Percentiles rank a stretch among this genome's conserved stretches.
phyloP scores from a whole-genome alignment of 2,888 invertebrate species.

The Drosophila diplacantha region DNA sequence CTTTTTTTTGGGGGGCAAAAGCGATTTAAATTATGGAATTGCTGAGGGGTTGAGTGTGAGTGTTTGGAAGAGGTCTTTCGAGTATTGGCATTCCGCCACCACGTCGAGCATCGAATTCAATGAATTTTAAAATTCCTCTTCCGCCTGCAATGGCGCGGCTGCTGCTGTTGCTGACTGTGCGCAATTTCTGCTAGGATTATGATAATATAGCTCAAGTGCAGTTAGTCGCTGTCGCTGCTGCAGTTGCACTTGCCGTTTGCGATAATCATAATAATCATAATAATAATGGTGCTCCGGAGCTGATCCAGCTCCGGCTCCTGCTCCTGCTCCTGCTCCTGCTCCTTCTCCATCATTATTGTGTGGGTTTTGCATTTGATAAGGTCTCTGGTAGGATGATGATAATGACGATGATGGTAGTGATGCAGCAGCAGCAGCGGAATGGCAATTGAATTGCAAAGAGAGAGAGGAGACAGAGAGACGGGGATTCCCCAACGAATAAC shows the following conservation, averaged over 20 bases:
- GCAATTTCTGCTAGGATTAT: constrained; percentile 56
- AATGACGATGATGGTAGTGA: constrained; percentile 42
- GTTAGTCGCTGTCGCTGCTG: constrained; percentile 48
- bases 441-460: constrained; percentile 39
- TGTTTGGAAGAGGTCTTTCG: constrained; percentile 1
- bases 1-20: constrained; percentile 9
- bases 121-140: constrained; percentile 62
- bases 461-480: background rate
- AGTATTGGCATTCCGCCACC: constrained; percentile 43
- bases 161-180: constrained; percentile 40
- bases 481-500: constrained; percentile 14
- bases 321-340: constrained; percentile 5
- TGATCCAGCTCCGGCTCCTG: constrained; percentile 5
- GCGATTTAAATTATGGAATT: constrained; percentile 20
- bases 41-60: background rate
- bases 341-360: constrained; percentile 21
- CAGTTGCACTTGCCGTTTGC: constrained; percentile 50
- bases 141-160: background rate
- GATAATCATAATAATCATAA: constrained; percentile 67
- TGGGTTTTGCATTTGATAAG: constrained; percentile 59
- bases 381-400: constrained; percentile 46
- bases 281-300: constrained; percentile 54
- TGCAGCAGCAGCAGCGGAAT: constrained; percentile 36
- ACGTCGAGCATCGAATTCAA: constrained; percentile 55
- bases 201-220: constrained; percentile 68